These are phyloP conservation scores for Hyperoplus lanceolatus DNA, from an alignment of 2,797 vertebrate genomes.

Conservation along the genomic window DNA sequence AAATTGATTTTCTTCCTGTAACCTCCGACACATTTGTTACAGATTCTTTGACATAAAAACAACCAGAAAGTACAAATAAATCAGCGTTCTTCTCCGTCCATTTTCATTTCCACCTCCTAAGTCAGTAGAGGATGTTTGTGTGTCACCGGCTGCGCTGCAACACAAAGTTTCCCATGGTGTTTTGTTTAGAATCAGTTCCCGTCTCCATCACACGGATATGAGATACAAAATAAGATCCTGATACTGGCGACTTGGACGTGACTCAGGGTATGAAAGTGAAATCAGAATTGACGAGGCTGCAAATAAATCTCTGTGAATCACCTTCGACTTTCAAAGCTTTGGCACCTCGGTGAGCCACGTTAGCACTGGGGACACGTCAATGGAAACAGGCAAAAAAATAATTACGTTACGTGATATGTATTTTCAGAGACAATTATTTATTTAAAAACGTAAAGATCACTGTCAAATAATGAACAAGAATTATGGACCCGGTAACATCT, in stretches of 20 bases:
- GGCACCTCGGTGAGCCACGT: not conserved
- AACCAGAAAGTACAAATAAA: constrained; percentile 22
- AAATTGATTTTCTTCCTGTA: constrained; percentile 57
- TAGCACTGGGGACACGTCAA: not conserved
- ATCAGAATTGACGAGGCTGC: not conserved
- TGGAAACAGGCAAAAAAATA: not conserved
- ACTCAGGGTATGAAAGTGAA: constrained; percentile 14
- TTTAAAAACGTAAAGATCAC: not conserved
- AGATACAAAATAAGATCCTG: not conserved
- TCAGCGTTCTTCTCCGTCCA: constrained; percentile 6
- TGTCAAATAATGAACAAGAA: too few relatives aligned
- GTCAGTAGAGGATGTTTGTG: constrained; percentile 28
- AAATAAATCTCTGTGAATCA: constrained; percentile 7
- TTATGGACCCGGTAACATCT: not conserved
- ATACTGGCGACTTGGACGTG: constrained; percentile 11
- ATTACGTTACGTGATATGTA: not conserved
- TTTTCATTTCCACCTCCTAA: constrained; percentile 19
- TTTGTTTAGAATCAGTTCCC: constrained; percentile 31
- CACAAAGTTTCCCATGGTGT: constrained; percentile 4
- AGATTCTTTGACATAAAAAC: constrained; percentile 41
- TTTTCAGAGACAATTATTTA: not conserved
- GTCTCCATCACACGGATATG: not conserved
- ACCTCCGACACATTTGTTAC: constrained; percentile 38
- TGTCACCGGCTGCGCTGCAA: constrained; percentile 10
- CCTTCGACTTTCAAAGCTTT: not conserved